These are phyloP conservation scores for Leucosticte australis DNA, from an alignment of 2,113 vertebrate genomes.

Conservation along the genomic window DNA sequence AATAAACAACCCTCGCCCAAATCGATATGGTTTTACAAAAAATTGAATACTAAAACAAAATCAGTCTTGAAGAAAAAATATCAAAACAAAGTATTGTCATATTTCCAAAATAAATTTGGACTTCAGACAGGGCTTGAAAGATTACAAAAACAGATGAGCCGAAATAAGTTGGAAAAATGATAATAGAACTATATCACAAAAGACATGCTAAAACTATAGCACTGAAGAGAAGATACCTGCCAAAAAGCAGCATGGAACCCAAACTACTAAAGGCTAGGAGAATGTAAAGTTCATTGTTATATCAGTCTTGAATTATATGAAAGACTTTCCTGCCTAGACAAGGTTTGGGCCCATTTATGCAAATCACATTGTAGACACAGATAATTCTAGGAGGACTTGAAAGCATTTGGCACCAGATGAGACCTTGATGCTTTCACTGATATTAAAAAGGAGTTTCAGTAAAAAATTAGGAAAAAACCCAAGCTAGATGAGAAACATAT, in stretches of 20 bases:
- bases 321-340: neutral
- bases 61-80: neutral
- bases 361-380: neutral
- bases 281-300: neutral
- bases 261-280: neutral
- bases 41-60: neutral
- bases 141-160: neutral
- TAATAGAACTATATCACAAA: neutral
- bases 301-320: neutral
- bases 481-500: neutral
- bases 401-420: neutral
- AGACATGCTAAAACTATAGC: neutral
- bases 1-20: rapidly evolving
- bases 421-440: neutral
- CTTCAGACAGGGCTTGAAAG: neutral
- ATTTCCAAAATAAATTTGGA: neutral
- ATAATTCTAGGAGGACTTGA: neutral
- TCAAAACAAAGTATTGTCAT: neutral
- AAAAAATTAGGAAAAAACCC: rapidly evolving
- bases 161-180: neutral
- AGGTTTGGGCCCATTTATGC: neutral
- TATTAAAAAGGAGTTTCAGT: neutral
- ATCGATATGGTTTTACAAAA: neutral
- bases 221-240: neutral
- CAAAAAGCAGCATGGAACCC: neutral